These are phyloP conservation scores for Tenthredo distinguenda DNA, from an alignment of 2,888 invertebrate genomes.

Conservation along the genomic window DNA sequence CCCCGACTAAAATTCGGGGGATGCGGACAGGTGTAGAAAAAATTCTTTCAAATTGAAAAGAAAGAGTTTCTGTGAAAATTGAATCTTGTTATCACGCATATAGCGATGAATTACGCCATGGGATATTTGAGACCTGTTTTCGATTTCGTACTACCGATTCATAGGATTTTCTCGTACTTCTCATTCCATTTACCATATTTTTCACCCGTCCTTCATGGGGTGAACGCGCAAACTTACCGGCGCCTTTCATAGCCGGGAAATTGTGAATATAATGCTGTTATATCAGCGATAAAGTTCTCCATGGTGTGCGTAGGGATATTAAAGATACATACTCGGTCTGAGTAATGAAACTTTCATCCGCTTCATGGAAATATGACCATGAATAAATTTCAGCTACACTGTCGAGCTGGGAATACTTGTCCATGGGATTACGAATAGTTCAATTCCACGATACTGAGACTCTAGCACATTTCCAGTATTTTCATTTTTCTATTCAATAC, in stretches of 20 bases:
- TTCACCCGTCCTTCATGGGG: background rate
- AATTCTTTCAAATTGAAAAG: background rate
- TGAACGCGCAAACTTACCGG: background rate
- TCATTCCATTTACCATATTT: background rate
- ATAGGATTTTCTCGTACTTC: background rate
- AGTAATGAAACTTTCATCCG: conserved; percentile 6
- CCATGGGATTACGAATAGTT: background rate
- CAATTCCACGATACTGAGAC: background rate
- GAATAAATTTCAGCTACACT: background rate
- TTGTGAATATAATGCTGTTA: conserved; percentile 11
- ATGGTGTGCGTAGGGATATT: background rate
- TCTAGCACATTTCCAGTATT: background rate
- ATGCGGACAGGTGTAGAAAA: background rate
- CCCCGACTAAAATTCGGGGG: background rate
- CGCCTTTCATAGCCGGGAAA: conserved; percentile 4
- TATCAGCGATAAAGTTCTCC: background rate
- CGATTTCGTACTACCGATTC: background rate
- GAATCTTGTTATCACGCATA: background rate
- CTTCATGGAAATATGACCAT: background rate
- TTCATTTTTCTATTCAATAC: background rate
- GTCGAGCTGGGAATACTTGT: background rate
- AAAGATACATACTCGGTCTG: background rate
- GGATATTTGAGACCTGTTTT: background rate
- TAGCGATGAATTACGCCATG: background rate
- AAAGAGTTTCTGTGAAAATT: background rate